phyloP scores from a whole-genome alignment of 2,797 vertebrate genomes.

The Macropodus opercularis region DNA sequence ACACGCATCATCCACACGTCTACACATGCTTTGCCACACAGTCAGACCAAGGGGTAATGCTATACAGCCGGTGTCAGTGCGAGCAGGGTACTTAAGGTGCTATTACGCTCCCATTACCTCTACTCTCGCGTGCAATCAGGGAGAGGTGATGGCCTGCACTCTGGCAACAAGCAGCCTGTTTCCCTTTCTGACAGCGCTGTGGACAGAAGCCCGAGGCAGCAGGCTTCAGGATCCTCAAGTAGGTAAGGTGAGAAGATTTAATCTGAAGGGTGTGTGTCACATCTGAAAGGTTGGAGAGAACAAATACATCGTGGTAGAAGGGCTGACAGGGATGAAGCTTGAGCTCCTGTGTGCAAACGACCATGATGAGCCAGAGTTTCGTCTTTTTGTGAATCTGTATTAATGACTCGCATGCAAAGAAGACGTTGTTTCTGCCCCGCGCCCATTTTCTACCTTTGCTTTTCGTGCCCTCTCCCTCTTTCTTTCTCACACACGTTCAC shows the following conservation, averaged over 20 bases:
- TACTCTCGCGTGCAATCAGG: constrained; percentile 78
- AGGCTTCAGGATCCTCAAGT: constrained; percentile 37
- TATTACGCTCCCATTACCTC: constrained; percentile 82
- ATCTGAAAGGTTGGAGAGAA: constrained; percentile 31
- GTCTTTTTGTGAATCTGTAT: constrained; percentile 61
- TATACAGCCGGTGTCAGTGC: constrained; percentile 76
- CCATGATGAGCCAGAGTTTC: constrained; percentile 68
- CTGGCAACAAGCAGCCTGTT: constrained; percentile 73
- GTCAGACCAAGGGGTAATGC: constrained; percentile 69
- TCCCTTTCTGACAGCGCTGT: constrained; percentile 68
- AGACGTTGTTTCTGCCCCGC: constrained; percentile 45
- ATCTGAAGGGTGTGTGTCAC: constrained; percentile 61
- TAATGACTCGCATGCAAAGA: constrained; percentile 72
- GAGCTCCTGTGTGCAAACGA: constrained; percentile 50
- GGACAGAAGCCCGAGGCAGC: constrained; percentile 59
- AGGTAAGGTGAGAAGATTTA: constrained; percentile 61
- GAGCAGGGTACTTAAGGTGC: constrained; percentile 80
- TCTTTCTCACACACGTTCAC: background rate
- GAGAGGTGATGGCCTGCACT: constrained; percentile 78
- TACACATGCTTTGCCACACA: constrained; percentile 46
- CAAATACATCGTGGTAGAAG: constrained; percentile 27
- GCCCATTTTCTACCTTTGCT: constrained; percentile 56
- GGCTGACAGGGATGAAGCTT: constrained; percentile 38
- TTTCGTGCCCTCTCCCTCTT: constrained; percentile 40
- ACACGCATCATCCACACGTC: constrained; percentile 27